phyloP scores from a whole-genome alignment of 1,140 invertebrate species.

The Euglossa dilemma region DNA sequence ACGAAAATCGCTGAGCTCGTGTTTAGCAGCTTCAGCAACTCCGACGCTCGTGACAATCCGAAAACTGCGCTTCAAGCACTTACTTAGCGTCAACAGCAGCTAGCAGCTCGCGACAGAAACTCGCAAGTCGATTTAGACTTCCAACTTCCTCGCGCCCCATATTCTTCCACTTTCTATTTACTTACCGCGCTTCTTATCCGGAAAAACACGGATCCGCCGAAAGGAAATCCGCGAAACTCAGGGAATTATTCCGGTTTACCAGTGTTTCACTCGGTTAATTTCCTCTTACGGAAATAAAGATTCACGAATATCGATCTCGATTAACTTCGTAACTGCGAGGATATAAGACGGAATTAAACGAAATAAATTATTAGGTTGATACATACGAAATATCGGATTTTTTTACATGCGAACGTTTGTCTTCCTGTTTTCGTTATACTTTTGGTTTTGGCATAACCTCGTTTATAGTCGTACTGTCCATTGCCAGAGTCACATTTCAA shows the following conservation, averaged over 20 bases:
- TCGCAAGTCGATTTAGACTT: constrained; percentile 7
- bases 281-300: background rate
- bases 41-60: constrained; percentile 1
- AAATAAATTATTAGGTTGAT: no score
- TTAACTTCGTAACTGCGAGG: no score
- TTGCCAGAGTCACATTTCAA: no score
- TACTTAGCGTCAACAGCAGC: constrained; percentile 12
- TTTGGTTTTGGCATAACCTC: no score
- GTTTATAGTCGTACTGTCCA: no score
- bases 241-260: background rate
- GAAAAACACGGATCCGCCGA: no score
- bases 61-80: constrained; percentile 4
- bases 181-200: background rate
- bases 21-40: constrained; percentile 3
- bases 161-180: constrained; percentile 9
- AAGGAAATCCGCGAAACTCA: background rate
- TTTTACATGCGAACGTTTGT: no score
- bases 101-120: background rate
- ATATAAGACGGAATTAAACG: no score
- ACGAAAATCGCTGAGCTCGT: constrained; percentile 10
- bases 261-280: background rate
- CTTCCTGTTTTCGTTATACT: no score
- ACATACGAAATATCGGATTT: no score
- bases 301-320: no score
- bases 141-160: background rate